Evolutionary conservation across 1,140 invertebrate genomes (phyloP).

Genomic region (Coelopa frigida): DNA sequence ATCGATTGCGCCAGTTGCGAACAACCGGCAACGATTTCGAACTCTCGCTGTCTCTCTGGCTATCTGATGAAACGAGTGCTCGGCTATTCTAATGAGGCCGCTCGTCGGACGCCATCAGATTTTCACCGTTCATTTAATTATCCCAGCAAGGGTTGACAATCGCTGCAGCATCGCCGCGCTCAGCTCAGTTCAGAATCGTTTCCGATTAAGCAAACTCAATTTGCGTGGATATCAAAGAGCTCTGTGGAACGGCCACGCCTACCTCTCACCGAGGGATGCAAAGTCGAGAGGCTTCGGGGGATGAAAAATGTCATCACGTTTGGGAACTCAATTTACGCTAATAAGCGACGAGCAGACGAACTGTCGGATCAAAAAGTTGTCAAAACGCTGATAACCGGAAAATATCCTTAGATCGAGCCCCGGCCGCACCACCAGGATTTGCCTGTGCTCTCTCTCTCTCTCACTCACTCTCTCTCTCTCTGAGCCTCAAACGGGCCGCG

Average conservation of each 20-base stretch:
- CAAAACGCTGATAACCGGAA: constrained; percentile 9
- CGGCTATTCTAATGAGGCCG: too few relatives aligned
- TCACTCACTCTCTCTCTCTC: too few relatives aligned
- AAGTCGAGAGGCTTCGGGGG: too few relatives aligned
- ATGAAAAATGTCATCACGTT: neutral
- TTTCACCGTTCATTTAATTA: constrained; percentile 10
- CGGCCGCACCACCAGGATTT: neutral
- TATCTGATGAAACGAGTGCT: neutral
- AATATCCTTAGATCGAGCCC: constrained; percentile 10
- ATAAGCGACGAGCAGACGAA: constrained; percentile 5
- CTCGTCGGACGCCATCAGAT: constrained; percentile 8
- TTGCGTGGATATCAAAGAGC: neutral
- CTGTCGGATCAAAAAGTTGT: constrained; percentile 4
- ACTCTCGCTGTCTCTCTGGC: neutral
- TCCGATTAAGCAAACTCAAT: constrained; percentile 6
- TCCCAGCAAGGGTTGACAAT: constrained; percentile 11
- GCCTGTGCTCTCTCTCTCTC: too few relatives aligned
- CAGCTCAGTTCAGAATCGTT: constrained; percentile 8
- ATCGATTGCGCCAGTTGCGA: neutral
- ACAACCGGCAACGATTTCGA: constrained; percentile 2
- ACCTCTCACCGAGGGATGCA: too few relatives aligned
- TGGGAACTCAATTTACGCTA: constrained; percentile 8
- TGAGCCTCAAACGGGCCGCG: too few relatives aligned
- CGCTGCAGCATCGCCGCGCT: constrained; percentile 5
- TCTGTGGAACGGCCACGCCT: too few relatives aligned